Evolutionary conservation across 92 coral and sea anemone species (phyloP).

Genomic region (Epizoanthus ramosus): DNA sequence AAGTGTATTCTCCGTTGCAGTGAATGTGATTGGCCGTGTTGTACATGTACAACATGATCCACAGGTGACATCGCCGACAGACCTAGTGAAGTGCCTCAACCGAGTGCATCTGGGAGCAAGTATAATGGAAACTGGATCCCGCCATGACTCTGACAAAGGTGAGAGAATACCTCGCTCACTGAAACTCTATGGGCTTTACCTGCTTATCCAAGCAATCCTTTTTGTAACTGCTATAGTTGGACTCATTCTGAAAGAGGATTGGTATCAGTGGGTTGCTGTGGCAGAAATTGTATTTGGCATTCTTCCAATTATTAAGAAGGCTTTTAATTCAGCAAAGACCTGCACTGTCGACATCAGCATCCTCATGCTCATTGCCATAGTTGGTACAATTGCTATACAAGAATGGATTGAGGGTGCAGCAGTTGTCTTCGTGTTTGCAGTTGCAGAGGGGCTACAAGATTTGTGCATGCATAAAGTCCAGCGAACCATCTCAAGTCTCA

Average conservation of each 20-base stretch:
- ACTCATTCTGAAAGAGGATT: constrained; percentile 49
- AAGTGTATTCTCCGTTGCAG: constrained; percentile 83
- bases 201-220: constrained; percentile 73
- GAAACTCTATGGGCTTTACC: constrained; percentile 58
- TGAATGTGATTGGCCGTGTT: constrained; percentile 96
- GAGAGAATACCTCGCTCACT: constrained; percentile 60
- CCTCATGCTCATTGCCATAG: constrained; percentile 87
- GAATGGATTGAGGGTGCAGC: constrained; percentile 99
- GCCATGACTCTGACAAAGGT: constrained; percentile 52
- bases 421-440: constrained; percentile 88
- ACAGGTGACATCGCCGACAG: constrained; percentile 82
- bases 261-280: constrained; percentile 93
- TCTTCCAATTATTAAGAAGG: constrained; percentile 74
- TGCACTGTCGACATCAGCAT: constrained; percentile 76
- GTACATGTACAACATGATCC: constrained; percentile 92
- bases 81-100: constrained; percentile 78
- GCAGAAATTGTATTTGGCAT: constrained; percentile 89
- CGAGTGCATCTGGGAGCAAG: constrained; percentile 92
- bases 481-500: constrained; percentile 90
- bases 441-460: constrained; percentile 84
- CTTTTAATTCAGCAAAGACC: constrained; percentile 70
- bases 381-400: constrained; percentile 82
- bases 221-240: constrained; percentile 69
- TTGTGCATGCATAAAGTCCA: constrained; percentile 89
- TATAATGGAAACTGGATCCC: constrained; percentile 89